phyloP scores from a whole-genome alignment of 2,888 invertebrate species.

The Neocrepidodera transversa region DNA sequence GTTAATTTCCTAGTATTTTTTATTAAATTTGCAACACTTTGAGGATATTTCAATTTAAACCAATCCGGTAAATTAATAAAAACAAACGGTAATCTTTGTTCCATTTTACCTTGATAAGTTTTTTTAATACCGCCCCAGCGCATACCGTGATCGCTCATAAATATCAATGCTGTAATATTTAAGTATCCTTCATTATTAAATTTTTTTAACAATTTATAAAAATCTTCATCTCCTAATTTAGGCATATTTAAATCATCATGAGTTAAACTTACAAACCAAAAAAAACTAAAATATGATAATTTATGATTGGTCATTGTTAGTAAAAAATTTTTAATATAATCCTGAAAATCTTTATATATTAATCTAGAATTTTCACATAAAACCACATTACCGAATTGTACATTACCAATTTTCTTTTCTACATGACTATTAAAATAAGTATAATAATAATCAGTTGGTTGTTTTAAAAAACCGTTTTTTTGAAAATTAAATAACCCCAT shows the following conservation, averaged over 20 bases:
- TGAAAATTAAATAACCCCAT: slow-evolving; percentile 80
- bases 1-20: slow-evolving; percentile 70
- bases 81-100: slow-evolving; percentile 79
- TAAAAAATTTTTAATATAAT: not conserved
- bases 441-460: slow-evolving; percentile 72
- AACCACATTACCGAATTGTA: slow-evolving; percentile 68
- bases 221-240: slow-evolving; percentile 70
- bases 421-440: slow-evolving; percentile 17
- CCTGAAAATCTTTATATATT: slow-evolving; percentile 67
- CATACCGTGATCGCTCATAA: slow-evolving; percentile 82
- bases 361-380: slow-evolving; percentile 75
- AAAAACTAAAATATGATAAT: slow-evolving; percentile 74
- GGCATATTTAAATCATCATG: slow-evolving; percentile 75
- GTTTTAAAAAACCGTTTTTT: slow-evolving; percentile 75
- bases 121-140: slow-evolving; percentile 75
- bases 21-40: slow-evolving; percentile 65
- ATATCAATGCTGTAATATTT: slow-evolving; percentile 73
- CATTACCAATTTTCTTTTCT: slow-evolving; percentile 54
- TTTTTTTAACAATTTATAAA: slow-evolving; percentile 67
- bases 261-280: slow-evolving; percentile 81
- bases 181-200: slow-evolving; percentile 67
- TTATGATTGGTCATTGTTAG: slow-evolving; percentile 42
- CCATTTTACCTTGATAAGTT: slow-evolving; percentile 76
- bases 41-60: slow-evolving; percentile 65
- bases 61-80: slow-evolving; percentile 72